Percentiles rank a stretch among this genome's conserved stretches.
Conservation (phyloP, 2,888 invertebrate genomes). For the Lithodes maja region DNA sequence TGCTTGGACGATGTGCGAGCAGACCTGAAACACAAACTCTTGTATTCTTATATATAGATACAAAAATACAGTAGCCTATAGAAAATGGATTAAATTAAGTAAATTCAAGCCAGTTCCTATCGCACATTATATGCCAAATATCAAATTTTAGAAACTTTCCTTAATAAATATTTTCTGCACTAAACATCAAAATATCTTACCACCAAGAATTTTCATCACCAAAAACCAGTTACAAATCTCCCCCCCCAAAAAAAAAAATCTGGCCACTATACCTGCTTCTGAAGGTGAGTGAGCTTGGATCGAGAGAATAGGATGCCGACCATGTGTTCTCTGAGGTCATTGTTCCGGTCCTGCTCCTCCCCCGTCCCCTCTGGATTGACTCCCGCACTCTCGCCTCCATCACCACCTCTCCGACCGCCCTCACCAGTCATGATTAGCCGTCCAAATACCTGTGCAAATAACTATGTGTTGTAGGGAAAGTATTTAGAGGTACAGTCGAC, state of each 20-base stretch:
- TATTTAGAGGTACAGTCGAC: neutral
- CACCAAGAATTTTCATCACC: no score
- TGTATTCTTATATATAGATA: no score
- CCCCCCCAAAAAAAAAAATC: no score
- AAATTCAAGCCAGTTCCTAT: no score
- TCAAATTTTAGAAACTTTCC: no score
- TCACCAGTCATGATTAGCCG: conserved; percentile 82
- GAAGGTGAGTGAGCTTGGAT: conserved; percentile 93
- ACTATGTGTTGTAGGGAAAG: neutral
- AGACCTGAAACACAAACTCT: conserved; percentile 64
- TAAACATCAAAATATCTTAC: no score
- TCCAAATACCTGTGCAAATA: conserved; percentile 85
- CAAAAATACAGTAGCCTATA: no score
- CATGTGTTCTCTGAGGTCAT: conserved; percentile 94
- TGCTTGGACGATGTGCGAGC: conserved; percentile 80
- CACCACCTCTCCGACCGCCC: conserved; percentile 72
- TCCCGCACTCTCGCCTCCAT: conserved; percentile 73
- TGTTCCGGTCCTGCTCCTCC: conserved; percentile 77
- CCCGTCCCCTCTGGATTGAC: conserved; percentile 72
- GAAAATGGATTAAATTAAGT: no score
- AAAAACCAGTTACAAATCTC: no score
- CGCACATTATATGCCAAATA: no score
- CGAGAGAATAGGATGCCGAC: conserved; percentile 96
- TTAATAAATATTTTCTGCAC: no score
- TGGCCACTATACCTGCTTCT: conserved; percentile 83